phyloP scores from a whole-genome alignment of 2,113 vertebrate genomes.

The Dipodomys ordii region DNA sequence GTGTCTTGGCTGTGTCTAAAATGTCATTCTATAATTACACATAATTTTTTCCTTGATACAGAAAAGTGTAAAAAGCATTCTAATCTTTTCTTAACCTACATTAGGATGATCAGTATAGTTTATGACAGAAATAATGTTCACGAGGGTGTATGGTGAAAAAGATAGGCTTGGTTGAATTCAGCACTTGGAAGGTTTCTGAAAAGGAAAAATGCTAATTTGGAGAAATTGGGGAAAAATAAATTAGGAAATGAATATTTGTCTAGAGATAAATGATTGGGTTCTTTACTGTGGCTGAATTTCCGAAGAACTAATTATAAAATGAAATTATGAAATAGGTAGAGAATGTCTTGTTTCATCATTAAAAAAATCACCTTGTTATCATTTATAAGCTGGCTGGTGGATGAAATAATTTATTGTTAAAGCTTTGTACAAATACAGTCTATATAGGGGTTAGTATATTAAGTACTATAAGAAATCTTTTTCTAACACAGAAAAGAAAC shows the following conservation, averaged over 20 bases:
- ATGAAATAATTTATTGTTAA: constrained; percentile 44
- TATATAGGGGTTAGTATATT: background rate
- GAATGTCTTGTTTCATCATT: background rate
- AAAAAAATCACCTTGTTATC: background rate
- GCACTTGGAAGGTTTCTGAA: constrained; percentile 13
- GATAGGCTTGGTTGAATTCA: background rate
- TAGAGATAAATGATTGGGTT: background rate
- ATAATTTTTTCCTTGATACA: constrained; percentile 27
- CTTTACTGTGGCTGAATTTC: background rate
- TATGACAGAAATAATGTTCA: background rate
- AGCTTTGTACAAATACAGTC: background rate
- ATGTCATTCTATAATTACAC: constrained; percentile 39
- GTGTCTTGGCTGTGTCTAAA: background rate
- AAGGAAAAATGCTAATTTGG: constrained; percentile 16
- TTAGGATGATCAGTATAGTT: constrained; percentile 29
- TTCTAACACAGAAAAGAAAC: background rate
- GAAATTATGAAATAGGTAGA: constrained; percentile 22
- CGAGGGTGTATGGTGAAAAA: background rate
- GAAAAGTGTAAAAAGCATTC: background rate
- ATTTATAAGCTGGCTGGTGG: background rate
- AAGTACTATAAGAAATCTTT: background rate
- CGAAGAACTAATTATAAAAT: background rate
- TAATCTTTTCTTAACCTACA: background rate
- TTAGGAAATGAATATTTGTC: constrained; percentile 28
- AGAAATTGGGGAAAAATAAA: background rate